Conservation (phyloP, 2,888 invertebrate species). For the Cephonodes hylas region DNA sequence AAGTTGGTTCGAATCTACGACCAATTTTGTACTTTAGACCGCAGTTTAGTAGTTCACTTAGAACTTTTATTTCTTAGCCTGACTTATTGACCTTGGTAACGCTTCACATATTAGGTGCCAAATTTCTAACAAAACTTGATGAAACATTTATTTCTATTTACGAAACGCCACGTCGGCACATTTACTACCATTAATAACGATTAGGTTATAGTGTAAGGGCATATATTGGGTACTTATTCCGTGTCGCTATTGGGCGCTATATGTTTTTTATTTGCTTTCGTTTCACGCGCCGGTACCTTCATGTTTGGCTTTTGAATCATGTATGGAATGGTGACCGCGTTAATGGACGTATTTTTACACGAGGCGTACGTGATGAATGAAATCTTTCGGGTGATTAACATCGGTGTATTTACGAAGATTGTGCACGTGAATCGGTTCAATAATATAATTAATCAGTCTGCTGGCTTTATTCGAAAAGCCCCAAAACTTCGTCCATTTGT, state of each 20-base stretch:
- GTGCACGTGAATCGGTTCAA: too few species aligned
- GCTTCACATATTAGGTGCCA: neutral
- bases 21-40: too few species aligned
- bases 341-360: neutral
- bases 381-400: neutral
- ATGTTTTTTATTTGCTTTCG: neutral
- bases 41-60: too few species aligned
- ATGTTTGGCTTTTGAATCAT: neutral
- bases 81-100: neutral
- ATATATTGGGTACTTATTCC: conserved; percentile 3
- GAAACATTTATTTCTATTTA: conserved; percentile 1
- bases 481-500: too few species aligned
- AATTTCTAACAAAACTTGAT: neutral
- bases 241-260: neutral
- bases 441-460: too few species aligned
- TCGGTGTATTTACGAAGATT: neutral
- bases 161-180: neutral
- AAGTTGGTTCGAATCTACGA: too few species aligned
- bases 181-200: conserved; percentile 4
- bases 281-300: neutral
- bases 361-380: neutral
- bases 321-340: neutral
- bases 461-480: too few species aligned
- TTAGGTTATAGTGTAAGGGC: neutral
- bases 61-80: neutral